Evolutionary conservation across 2,888 invertebrate genomes (phyloP), one percentile per base, ranked within the genome.

Genomic region (Gibbula magus): DNA sequence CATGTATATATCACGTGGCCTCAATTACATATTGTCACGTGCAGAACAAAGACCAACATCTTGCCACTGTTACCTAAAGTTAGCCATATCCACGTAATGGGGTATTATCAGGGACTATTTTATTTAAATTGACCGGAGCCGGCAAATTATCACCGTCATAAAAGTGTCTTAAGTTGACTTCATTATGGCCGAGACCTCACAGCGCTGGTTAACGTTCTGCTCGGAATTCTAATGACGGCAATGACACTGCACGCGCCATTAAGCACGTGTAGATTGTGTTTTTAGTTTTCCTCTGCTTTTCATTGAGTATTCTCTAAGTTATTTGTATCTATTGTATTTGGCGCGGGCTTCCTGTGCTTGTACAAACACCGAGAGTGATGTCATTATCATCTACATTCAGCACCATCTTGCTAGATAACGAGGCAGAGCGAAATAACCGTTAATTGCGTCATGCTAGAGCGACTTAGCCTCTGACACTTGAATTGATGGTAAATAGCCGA

Each of bases 171-270:
- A 32, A n/a, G 35, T 32, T 32, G 20, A 39, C 70, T 39, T 70
- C 70, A 70, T 70, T 70, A 70, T 35, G 70, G 10, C 16, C 35
- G 5, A 13, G 39, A 56, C 39, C 70, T 2, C 29, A 70, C 70
- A 70, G 35, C 3, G 70, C 20, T 70, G 35, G 29, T 70, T 70
- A 70, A 70, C 39, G 70, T 39, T 7, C 35, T 32, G 29, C 39
- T 35, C 20, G 35, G 70, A 32, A 70, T 70, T 32, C 39, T 39
- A 70, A 70, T 70, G 70, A 70, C 18, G 35, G 70, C 35, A 35
- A 20, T 70, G 70, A 39, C 70, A 70, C 70, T 32, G 39, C n/a
- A 70, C 20, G 70, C 70, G 29, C 35, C 32, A 70, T 32, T 70
- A 70, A 20, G 70, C 35, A 35, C 35, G 70, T 70, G 35, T n/a